Base-by-base conservation (phyloP, 2,888 invertebrate species). In the Trisateles emortualis region DNA sequence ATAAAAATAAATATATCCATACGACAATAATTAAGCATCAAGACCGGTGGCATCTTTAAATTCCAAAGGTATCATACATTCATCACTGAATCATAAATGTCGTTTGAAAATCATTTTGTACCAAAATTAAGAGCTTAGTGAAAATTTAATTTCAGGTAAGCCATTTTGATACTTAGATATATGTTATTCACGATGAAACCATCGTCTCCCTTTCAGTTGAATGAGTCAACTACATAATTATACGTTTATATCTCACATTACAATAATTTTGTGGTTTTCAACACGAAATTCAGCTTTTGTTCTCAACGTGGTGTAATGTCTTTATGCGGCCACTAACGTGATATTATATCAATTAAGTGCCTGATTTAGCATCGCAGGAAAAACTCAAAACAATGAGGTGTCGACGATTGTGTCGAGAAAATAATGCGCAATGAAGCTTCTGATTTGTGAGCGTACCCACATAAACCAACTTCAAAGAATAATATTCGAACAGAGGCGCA, bases 311-410 rank as follows among this genome's bases (percentile, higher is more conserved):
- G 69, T 74, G 74, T 86, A 87, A 86, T 84, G 86, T 83, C 82
- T 87, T 90, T 88, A 87, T 80, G 87, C 76, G 84, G 79, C 87
- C 87, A 83, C 85, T 84, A 84, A 90, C 83, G 83, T 76, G 86
- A 86, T 87, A 89, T 88, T 85, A 90, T 87, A 85, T 87, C 87
- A 90, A 90, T 90, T 89, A 90, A 90, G 80, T 78, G 74, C 74
- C 81, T 87, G 86, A 90, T 90, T 89, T 90, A 90, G 81, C 70
- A 68, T 74, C 82, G 81, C 78, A 77, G 81, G 84, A 90, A 90
- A 90, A 88, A 87, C 81, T 84, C 83, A 86, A 87, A 88, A 91
- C 89, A 91, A 91, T 90, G 88, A 88, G 78, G 83, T 84, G 86
- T 79, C 83, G 79, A 83, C 86, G 79, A 83, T 84, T 79, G 84